Percentiles rank a stretch among this genome's conserved stretches.
These are phyloP conservation scores for Martes martes DNA, from an alignment of 2,113 vertebrate genomes.

Conservation along the genomic window DNA sequence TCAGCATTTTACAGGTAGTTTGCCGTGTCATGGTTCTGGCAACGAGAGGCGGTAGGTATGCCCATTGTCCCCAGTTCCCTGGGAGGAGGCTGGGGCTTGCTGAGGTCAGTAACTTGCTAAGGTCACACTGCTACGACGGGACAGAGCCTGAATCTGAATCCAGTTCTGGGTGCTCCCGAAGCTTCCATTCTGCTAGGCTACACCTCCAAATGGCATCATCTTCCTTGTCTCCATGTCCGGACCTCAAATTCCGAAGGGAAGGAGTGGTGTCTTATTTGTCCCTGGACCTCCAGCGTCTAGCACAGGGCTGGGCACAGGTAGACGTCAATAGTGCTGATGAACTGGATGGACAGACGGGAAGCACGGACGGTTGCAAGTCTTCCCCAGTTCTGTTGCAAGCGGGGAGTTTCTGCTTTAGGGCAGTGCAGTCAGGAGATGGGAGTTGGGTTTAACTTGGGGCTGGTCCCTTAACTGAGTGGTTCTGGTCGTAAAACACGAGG, in stretches of 20 bases:
- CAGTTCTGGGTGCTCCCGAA: neutral
- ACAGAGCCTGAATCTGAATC: neutral
- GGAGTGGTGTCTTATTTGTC: neutral
- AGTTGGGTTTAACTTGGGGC: conserved; percentile 27
- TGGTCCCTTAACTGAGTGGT: conserved; percentile 31
- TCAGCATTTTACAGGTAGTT: neutral
- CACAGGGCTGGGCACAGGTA: neutral
- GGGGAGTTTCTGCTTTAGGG: conserved; percentile 12
- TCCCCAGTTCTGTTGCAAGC: conserved; percentile 23
- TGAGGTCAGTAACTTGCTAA: neutral
- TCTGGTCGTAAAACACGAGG: conserved; percentile 52
- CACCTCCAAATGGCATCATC: neutral
- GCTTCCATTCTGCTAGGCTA: neutral
- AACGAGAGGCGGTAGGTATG: neutral
- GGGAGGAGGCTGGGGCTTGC: neutral
- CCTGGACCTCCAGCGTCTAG: neutral
- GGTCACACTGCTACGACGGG: neutral
- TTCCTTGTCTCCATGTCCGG: neutral
- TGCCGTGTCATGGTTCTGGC: neutral
- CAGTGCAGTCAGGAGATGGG: neutral
- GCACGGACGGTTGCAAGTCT: neutral
- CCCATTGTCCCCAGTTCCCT: too few species aligned
- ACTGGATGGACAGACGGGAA: neutral
- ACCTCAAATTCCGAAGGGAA: neutral
- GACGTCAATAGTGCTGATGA: neutral